Percentiles rank a stretch among this genome's conserved stretches.
Conservation (phyloP, 2,797 vertebrate genomes). For the Enteromius argenteus region DNA sequence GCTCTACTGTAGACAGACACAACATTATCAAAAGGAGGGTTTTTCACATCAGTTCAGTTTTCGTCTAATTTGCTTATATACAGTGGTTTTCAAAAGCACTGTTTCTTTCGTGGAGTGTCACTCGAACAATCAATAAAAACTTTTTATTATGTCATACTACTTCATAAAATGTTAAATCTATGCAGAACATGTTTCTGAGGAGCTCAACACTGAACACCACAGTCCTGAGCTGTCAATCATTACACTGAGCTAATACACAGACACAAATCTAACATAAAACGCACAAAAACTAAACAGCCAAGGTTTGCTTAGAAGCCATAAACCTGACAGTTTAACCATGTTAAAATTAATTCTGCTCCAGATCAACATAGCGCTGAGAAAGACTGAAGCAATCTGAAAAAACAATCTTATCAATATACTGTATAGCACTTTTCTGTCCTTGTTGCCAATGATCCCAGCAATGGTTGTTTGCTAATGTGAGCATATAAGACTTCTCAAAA, state of each 20-base stretch:
- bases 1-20: conserved; percentile 51
- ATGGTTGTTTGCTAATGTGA: neutral
- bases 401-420: neutral
- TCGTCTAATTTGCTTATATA: neutral
- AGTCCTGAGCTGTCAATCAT: conserved; percentile 7
- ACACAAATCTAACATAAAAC: neutral
- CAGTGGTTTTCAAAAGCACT: conserved; percentile 27
- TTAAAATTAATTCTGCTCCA: neutral
- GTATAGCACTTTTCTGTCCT: neutral
- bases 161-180: neutral
- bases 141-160: neutral
- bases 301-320: neutral
- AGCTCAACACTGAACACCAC: neutral
- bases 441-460: neutral
- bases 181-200: neutral
- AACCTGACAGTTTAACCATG: neutral
- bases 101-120: neutral
- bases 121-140: neutral
- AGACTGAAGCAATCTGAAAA: neutral
- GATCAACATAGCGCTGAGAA: neutral
- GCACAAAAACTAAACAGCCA: neutral
- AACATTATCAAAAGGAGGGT: conserved; percentile 39
- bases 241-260: neutral
- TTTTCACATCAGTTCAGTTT: conserved; percentile 23
- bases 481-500: no score